Conservation (phyloP, 1,140 invertebrate genomes). For the Cardiocondyla obscurior region DNA sequence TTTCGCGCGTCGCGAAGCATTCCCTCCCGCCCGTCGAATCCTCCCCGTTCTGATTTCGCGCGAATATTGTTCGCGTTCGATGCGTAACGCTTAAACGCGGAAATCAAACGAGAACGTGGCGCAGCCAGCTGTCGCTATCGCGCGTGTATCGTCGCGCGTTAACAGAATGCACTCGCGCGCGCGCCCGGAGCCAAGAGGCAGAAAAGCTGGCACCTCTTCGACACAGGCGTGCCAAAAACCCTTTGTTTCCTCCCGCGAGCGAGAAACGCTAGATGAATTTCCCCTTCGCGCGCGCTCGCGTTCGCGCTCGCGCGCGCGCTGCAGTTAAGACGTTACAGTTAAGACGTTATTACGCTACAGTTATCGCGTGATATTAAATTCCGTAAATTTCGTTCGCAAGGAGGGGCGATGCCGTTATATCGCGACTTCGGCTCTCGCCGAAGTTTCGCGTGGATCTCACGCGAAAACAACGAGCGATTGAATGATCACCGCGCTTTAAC, state of each 20-base stretch:
- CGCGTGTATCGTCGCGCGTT: background rate
- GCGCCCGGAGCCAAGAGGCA: slow-evolving; percentile 14
- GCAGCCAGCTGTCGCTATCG: background rate
- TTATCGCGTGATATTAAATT: slow-evolving; percentile 57
- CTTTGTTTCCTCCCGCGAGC: slow-evolving; percentile 46
- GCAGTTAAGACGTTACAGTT: slow-evolving; percentile 52
- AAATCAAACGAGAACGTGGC: background rate
- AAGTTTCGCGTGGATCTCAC: background rate
- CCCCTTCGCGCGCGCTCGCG: background rate
- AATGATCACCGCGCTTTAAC: background rate
- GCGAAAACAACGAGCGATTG: background rate
- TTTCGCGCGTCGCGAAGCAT: background rate
- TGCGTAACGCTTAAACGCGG: slow-evolving; percentile 19
- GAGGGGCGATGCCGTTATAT: slow-evolving; percentile 31
- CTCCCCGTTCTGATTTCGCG: slow-evolving; percentile 13
- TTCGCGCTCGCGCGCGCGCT: background rate
- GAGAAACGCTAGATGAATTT: slow-evolving; percentile 37
- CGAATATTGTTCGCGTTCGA: slow-evolving; percentile 33
- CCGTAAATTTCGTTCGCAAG: slow-evolving; percentile 48
- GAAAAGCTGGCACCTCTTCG: slow-evolving; percentile 47
- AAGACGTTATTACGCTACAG: slow-evolving; percentile 53
- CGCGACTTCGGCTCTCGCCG: slow-evolving; percentile 13
- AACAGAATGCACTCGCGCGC: slow-evolving; percentile 44
- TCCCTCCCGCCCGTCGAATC: background rate
- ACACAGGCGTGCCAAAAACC: slow-evolving; percentile 50